These are phyloP conservation scores for Augochlorella aurata DNA, from an alignment of 2,888 invertebrate species.

Conservation along the genomic window DNA sequence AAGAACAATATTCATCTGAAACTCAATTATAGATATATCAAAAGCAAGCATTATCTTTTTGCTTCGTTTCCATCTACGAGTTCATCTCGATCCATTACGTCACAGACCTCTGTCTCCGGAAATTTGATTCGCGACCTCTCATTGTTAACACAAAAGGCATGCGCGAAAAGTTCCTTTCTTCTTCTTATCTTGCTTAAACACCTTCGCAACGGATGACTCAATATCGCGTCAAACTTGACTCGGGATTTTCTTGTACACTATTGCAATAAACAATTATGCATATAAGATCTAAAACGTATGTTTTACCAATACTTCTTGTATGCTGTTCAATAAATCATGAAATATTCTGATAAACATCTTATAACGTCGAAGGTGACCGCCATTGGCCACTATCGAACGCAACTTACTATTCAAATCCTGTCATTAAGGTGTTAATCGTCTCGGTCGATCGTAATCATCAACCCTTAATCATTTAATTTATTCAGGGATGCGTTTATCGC, in stretches of 20 bases:
- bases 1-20: not conserved
- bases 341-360: not conserved
- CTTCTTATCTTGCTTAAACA: not conserved
- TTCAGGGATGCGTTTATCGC: not conserved
- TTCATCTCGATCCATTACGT: not conserved
- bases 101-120: not conserved
- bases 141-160: not conserved
- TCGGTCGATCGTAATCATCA: not conserved
- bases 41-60: not conserved
- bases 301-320: not conserved
- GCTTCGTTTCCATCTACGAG: not conserved
- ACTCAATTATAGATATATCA: conserved; percentile 2
- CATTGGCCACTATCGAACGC: not conserved
- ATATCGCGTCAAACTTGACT: not conserved
- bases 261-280: not conserved
- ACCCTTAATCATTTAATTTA: not conserved
- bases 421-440: not conserved
- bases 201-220: not conserved
- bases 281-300: not conserved
- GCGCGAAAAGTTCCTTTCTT: not conserved
- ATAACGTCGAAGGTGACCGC: not conserved
- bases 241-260: not conserved
- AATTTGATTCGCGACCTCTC: not conserved
- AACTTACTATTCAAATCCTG: not conserved
- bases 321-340: not conserved